Percentiles rank a stretch among this genome's conserved stretches.
phyloP scores from a whole-genome alignment of 2,888 invertebrate genomes.

The Caenorhabditis zanzibari region DNA sequence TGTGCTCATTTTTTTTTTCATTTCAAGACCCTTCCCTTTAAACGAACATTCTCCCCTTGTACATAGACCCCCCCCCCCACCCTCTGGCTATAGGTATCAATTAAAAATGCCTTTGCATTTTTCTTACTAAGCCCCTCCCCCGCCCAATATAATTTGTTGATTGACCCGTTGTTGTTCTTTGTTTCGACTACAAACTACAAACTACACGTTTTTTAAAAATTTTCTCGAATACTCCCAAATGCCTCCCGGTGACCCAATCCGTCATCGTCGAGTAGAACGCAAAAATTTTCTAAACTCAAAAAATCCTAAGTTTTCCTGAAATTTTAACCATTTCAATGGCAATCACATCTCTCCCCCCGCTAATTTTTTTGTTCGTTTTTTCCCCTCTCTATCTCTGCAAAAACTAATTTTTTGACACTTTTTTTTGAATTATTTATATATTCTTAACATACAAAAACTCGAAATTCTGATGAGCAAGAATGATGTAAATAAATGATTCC shows the following conservation, averaged over 20 bases:
- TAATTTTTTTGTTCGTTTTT: conserved; percentile 12
- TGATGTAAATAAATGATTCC: conserved; percentile 61
- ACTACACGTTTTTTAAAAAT: background rate
- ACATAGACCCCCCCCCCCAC: conserved; percentile 31
- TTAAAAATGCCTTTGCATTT: background rate
- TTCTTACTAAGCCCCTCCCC: conserved; percentile 1
- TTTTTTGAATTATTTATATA: background rate
- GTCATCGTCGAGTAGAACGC: conserved; percentile 54
- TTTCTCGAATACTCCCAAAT: background rate
- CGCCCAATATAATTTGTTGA: conserved; percentile 34
- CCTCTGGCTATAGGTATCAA: background rate
- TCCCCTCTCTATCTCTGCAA: background rate
- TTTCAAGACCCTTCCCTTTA: conserved; percentile 2
- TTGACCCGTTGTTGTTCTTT: conserved; percentile 42
- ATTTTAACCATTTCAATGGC: conserved; percentile 4
- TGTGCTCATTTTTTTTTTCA: conserved; percentile 53
- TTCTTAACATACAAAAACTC: background rate
- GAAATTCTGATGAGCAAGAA: conserved; percentile 54
- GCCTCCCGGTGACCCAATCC: conserved; percentile 45
- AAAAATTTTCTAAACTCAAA: background rate
- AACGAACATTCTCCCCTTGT: conserved; percentile 39
- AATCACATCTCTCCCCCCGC: background rate
- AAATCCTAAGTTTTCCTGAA: background rate
- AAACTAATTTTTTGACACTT: background rate
- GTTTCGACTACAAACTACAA: conserved; percentile 10